Conservation (phyloP, 2,888 invertebrate species). For the Daptonema setosum region DNA sequence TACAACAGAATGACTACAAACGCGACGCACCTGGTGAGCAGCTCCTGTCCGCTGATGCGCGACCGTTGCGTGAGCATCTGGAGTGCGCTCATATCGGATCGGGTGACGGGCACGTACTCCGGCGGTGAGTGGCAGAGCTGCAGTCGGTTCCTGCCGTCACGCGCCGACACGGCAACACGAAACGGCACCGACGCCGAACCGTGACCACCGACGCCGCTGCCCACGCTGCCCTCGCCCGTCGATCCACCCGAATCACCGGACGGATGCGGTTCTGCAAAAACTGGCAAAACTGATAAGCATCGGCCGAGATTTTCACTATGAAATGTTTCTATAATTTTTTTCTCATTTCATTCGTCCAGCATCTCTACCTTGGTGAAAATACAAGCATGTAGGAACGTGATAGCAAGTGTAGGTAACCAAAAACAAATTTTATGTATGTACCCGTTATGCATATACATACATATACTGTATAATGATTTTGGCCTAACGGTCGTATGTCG, state of each 20-base stretch:
- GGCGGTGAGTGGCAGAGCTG: slow-evolving; percentile 9
- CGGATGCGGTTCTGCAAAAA: slow-evolving; percentile 7
- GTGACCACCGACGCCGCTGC: not conserved
- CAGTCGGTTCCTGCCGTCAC: slow-evolving; percentile 9
- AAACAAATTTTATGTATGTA: no score
- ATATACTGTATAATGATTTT: no score
- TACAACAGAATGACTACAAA: not conserved
- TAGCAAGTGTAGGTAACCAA: no score
- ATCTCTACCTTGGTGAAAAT: no score
- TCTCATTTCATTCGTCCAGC: no score
- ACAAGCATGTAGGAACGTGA: no score
- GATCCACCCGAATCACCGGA: not conserved
- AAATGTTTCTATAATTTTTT: no score
- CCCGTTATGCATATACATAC: no score
- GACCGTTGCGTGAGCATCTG: not conserved
- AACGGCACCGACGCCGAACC: slow-evolving; percentile 3
- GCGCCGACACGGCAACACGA: not conserved
- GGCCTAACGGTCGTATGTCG: no score
- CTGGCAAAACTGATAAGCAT: not conserved
- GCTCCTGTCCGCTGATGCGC: not conserved
- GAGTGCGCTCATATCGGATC: slow-evolving; percentile 7
- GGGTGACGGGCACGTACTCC: slow-evolving; percentile 5
- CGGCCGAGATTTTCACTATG: no score
- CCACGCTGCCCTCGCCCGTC: not conserved
- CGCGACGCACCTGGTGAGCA: not conserved